Percentiles rank a stretch among this genome's conserved stretches.
phyloP scores from a whole-genome alignment of 2,797 vertebrate species.

The Enteromius thamalakanensis region DNA sequence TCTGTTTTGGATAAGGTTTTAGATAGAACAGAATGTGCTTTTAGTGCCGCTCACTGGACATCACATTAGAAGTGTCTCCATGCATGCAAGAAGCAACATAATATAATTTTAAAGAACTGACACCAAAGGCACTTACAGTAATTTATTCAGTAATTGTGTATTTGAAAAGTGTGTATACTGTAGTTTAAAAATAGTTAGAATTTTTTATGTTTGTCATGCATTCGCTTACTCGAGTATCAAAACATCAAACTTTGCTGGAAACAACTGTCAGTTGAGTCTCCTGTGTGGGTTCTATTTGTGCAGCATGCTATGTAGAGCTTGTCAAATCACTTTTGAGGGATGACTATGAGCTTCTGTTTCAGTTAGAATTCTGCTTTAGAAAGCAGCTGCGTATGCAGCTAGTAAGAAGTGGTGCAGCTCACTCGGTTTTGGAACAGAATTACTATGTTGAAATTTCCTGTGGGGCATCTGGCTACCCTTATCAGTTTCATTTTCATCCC shows the following conservation, averaged over 20 bases:
- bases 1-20: background rate
- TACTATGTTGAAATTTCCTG: constrained; percentile 20
- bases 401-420: background rate
- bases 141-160: background rate
- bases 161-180: background rate
- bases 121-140: background rate
- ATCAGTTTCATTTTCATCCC: background rate
- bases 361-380: constrained; percentile 6
- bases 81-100: background rate
- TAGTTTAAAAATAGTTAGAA: background rate
- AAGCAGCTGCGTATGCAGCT: background rate
- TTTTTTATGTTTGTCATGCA: background rate
- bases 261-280: background rate
- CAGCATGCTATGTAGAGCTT: background rate
- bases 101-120: background rate
- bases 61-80: background rate
- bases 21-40: background rate
- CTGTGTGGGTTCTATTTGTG: background rate
- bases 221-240: background rate
- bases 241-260: background rate
- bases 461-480: constrained; percentile 18
- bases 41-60: background rate
- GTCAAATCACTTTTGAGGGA: constrained; percentile 3
- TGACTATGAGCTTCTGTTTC: constrained; percentile 5
- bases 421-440: background rate